Percentiles rank a stretch among this genome's conserved stretches.
phyloP scores from a whole-genome alignment of 2,888 invertebrate species.

The Druceiella hillmani region DNA sequence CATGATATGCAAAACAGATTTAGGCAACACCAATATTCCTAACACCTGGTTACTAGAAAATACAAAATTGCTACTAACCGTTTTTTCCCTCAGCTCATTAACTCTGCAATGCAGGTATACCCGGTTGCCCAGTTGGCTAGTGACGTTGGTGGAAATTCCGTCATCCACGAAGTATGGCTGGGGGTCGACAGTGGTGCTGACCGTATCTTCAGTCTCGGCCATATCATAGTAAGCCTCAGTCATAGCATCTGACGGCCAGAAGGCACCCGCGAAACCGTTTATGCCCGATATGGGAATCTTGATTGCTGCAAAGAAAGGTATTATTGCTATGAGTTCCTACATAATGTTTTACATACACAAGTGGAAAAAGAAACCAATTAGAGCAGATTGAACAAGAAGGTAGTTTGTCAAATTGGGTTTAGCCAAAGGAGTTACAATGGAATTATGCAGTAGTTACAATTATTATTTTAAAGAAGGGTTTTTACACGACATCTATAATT shows the following conservation, averaged over 20 bases:
- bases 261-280: too few species aligned
- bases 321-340: too few species aligned
- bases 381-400: too few species aligned
- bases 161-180: slow-evolving; percentile 68
- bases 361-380: too few species aligned
- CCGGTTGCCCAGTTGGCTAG: slow-evolving; percentile 59
- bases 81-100: slow-evolving; percentile 64
- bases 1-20: background rate
- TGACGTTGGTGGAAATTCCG: slow-evolving; percentile 56
- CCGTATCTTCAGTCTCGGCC: slow-evolving; percentile 36
- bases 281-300: too few species aligned
- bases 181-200: slow-evolving; percentile 62
- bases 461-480: too few species aligned
- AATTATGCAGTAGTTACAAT: too few species aligned
- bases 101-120: slow-evolving; percentile 63
- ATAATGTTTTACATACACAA: too few species aligned
- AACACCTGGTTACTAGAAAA: background rate
- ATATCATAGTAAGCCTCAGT: slow-evolving; percentile 41
- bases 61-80: slow-evolving; percentile 42
- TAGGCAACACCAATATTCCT: background rate
- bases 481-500: too few species aligned
- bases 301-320: too few species aligned
- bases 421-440: too few species aligned
- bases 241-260: slow-evolving; percentile 42
- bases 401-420: too few species aligned